Percentiles rank a stretch among this genome's conserved stretches.
phyloP scores from a whole-genome alignment of 2,113 vertebrate genomes.

The Melanerpes aurifrons region DNA sequence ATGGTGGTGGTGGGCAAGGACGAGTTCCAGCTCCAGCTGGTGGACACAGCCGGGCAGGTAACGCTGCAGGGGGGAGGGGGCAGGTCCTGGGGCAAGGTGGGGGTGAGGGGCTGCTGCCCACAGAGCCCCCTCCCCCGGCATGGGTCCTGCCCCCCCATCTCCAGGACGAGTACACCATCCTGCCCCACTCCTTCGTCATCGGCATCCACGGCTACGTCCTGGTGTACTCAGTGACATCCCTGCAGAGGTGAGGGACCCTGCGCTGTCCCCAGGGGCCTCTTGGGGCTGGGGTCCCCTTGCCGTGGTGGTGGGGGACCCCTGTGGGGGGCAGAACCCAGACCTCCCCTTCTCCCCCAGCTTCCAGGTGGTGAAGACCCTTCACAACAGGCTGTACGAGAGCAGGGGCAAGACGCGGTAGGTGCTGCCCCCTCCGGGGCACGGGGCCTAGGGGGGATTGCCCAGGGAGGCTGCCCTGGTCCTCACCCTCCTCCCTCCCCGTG shows the following conservation, averaged over 20 bases:
- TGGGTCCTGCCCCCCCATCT: not conserved
- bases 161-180: slow-evolving; percentile 88
- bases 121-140: not conserved
- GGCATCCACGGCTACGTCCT: slow-evolving; percentile 87
- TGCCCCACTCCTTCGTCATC: slow-evolving; percentile 85
- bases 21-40: slow-evolving; percentile 87
- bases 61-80: not conserved
- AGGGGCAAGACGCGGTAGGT: slow-evolving; percentile 85
- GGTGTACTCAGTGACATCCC: slow-evolving; percentile 85
- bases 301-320: too few relatives aligned
- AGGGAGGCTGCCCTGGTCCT: not conserved
- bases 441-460: too few relatives aligned
- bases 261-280: not conserved
- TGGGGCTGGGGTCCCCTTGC: fast-evolving
- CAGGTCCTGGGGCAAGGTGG: not conserved
- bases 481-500: not conserved
- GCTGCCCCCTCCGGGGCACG: fast-evolving
- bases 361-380: slow-evolving; percentile 86
- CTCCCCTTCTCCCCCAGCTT: slow-evolving; percentile 76
- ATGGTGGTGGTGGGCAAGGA: slow-evolving; percentile 82
- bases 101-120: not conserved
- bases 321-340: too few relatives aligned
- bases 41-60: slow-evolving; percentile 89
- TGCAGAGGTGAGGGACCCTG: slow-evolving; percentile 78
- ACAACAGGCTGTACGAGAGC: slow-evolving; percentile 85